phyloP scores from a whole-genome alignment of 2,888 invertebrate genomes.

The Holacanthella duospinosa region DNA sequence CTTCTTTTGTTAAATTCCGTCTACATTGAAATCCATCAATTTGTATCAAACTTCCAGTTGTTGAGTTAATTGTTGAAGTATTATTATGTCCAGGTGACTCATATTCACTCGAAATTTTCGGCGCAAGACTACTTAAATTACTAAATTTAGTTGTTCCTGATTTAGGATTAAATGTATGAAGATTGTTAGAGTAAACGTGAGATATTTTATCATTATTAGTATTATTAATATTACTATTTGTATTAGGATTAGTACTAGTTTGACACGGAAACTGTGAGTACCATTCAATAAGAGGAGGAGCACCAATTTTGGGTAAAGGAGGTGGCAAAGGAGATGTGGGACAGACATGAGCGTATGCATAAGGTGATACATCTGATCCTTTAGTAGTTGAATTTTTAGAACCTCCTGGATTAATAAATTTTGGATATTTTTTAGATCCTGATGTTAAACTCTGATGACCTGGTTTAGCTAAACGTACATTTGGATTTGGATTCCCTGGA shows the following conservation, averaged over 20 bases:
- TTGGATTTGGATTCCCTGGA: slow-evolving; percentile 4
- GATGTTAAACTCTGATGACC: not conserved
- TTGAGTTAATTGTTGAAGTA: slow-evolving; percentile 28
- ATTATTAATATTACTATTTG: slow-evolving; percentile 3
- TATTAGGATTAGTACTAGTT: slow-evolving; percentile 8
- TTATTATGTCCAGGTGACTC: slow-evolving; percentile 21
- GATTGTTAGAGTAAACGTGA: slow-evolving; percentile 36
- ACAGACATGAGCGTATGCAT: slow-evolving; percentile 36
- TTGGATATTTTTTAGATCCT: not conserved
- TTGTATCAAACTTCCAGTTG: slow-evolving; percentile 34
- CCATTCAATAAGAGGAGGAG: slow-evolving; percentile 32
- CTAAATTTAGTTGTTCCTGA: not conserved
- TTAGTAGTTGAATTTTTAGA: slow-evolving; percentile 14
- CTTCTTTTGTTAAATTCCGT: slow-evolving; percentile 34
- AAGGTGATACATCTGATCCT: slow-evolving; percentile 37
- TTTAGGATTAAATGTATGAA: slow-evolving; percentile 26
- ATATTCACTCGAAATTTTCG: not conserved
- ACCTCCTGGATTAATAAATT: not conserved
- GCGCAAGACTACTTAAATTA: not conserved
- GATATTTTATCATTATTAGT: slow-evolving; percentile 9
- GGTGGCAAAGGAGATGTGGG: slow-evolving; percentile 21
- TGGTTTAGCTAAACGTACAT: not conserved
- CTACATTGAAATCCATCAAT: slow-evolving; percentile 36
- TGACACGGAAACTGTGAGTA: slow-evolving; percentile 25
- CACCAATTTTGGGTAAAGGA: slow-evolving; percentile 21